phyloP scores from a whole-genome alignment of 2,888 invertebrate genomes.

The Mermis nigrescens region DNA sequence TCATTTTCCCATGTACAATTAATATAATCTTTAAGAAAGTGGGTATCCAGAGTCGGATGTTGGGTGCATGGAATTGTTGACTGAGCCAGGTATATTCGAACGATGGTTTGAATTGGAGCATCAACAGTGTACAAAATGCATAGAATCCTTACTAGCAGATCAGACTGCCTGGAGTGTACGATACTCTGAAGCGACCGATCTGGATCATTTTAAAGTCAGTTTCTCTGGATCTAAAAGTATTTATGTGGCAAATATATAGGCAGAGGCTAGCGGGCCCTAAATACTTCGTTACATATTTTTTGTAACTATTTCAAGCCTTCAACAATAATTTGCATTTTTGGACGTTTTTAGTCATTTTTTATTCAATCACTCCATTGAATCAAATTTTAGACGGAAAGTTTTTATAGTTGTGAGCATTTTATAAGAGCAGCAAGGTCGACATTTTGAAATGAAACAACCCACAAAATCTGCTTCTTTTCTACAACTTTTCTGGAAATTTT shows the following conservation, averaged over 20 bases:
- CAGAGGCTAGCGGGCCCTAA: no score
- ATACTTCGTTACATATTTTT: no score
- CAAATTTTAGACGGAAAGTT: no score
- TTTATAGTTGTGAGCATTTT: no score
- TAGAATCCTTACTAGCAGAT: not conserved
- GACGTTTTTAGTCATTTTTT: no score
- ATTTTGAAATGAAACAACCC: no score
- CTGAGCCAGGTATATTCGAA: slow-evolving; percentile 3
- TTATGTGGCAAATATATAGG: not conserved
- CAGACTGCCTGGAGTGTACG: not conserved
- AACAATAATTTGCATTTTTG: no score
- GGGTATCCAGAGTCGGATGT: not conserved
- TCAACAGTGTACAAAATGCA: not conserved
- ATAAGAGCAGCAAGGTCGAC: no score
- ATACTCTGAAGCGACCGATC: not conserved
- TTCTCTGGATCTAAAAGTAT: not conserved
- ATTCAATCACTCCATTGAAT: no score
- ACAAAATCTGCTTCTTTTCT: no score
- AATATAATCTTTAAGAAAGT: not conserved
- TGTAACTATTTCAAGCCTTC: no score
- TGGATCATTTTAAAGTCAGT: not conserved
- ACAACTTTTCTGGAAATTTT: no score
- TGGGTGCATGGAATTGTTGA: not conserved
- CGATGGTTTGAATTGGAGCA: not conserved
- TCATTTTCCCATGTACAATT: not conserved